These are phyloP conservation scores for Enteromius trimaculatus DNA, from an alignment of 2,797 vertebrate species.

Conservation along the genomic window DNA sequence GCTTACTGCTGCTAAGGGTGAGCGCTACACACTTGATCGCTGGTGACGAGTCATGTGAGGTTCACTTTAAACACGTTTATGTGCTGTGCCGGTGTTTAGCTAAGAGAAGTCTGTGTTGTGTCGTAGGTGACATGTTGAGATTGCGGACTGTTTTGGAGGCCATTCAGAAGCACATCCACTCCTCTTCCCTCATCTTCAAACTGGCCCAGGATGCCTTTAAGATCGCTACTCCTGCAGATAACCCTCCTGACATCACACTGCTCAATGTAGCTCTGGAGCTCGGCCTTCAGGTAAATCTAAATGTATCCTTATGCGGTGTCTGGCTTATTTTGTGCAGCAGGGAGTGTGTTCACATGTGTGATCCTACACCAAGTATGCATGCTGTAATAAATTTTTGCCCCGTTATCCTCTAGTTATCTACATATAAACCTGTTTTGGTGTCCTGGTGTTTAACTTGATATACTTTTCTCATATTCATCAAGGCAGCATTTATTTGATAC, in stretches of 20 bases:
- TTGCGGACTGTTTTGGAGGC: constrained; percentile 94
- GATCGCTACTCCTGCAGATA: constrained; percentile 94
- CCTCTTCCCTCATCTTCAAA: constrained; percentile 97
- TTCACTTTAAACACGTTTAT: constrained; percentile 23
- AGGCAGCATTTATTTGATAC: not conserved
- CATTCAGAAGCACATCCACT: constrained; percentile 98
- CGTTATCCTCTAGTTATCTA: not conserved
- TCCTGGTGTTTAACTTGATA: not conserved
- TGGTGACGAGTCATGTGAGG: not conserved
- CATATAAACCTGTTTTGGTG: not conserved
- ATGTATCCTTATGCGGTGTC: not conserved
- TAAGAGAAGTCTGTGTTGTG: constrained; percentile 33
- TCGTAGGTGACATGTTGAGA: constrained; percentile 91
- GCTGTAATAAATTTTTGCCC: not conserved
- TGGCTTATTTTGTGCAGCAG: not conserved
- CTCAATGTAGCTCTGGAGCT: constrained; percentile 96
- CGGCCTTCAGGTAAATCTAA: constrained; percentile 84
- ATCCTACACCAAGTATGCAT: not conserved
- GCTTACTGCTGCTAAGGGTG: constrained; percentile 95
- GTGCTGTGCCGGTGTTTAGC: not conserved
- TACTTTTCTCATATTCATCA: not conserved
- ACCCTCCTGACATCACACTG: constrained; percentile 90
- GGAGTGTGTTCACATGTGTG: not conserved
- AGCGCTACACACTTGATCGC: constrained; percentile 60
- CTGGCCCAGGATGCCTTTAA: constrained; percentile 98